These are phyloP conservation scores for Harpalus rufipes DNA, from an alignment of 2,888 invertebrate species.

Conservation along the genomic window DNA sequence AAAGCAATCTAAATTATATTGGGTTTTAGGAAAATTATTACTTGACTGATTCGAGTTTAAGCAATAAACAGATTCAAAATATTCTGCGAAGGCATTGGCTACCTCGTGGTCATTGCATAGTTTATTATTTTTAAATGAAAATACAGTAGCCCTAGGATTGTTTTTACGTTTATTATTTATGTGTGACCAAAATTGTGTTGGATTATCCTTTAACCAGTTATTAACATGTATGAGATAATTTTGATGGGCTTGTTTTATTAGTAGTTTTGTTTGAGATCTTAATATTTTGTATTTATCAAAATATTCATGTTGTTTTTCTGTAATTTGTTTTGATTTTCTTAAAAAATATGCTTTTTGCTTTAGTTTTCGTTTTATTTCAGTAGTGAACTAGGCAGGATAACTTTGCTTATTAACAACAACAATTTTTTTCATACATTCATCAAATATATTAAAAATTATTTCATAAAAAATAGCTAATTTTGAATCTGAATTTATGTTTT, in stretches of 20 bases:
- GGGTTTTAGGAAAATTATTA: background rate
- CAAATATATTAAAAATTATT: background rate
- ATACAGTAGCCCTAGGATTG: background rate
- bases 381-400: constrained; percentile 6
- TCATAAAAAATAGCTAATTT: constrained; percentile 14
- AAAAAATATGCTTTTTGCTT: constrained; percentile 2
- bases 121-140: background rate
- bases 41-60: background rate
- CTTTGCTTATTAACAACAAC: background rate
- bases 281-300: constrained; percentile 2
- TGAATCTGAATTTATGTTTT: background rate
- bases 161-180: constrained; percentile 19
- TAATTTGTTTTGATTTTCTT: constrained; percentile 16
- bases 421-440: constrained; percentile 1
- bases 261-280: background rate
- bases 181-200: background rate
- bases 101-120: background rate
- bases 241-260: constrained; percentile 3
- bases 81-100: background rate
- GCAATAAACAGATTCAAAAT: background rate
- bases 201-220: background rate
- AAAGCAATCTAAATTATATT: background rate
- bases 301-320: background rate
- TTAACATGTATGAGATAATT: background rate
- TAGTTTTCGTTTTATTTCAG: background rate